These are phyloP conservation scores for Pterostichus madidus DNA, from an alignment of 2,888 invertebrate genomes.

Conservation along the genomic window DNA sequence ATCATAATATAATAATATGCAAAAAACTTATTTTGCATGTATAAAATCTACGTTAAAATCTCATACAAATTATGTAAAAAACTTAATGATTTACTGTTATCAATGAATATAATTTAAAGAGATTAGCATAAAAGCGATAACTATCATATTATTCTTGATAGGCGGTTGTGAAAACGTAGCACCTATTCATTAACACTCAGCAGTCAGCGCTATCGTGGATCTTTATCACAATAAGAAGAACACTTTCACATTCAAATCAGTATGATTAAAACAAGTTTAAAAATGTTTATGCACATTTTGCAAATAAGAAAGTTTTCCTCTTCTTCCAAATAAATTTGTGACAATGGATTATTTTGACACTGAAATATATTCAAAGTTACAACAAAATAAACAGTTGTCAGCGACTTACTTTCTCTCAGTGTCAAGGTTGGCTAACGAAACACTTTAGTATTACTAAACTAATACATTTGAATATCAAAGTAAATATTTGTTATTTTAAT, in stretches of 20 bases:
- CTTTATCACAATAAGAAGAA: conserved; percentile 42
- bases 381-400: conserved; percentile 41
- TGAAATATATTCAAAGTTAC: conserved; percentile 47
- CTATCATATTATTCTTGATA: neutral
- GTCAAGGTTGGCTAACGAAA: conserved; percentile 64
- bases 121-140: conserved; percentile 6
- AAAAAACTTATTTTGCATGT: no score
- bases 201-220: neutral
- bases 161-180: conserved; percentile 13
- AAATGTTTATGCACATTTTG: conserved; percentile 45
- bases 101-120: neutral
- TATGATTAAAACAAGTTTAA: conserved; percentile 45
- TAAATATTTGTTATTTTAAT: neutral
- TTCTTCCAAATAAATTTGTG: conserved; percentile 46
- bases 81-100: neutral
- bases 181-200: conserved; percentile 32
- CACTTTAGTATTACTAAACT: conserved; percentile 22
- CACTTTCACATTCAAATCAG: conserved; percentile 47
- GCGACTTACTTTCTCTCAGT: conserved; percentile 59
- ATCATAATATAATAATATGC: no score
- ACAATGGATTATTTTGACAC: conserved; percentile 61
- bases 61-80: neutral
- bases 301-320: conserved; percentile 55
- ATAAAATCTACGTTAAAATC: neutral
- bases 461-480: neutral